Evolutionary conservation across 1,140 invertebrate genomes (phyloP).

Genomic region (Zaprionus lachaisei): DNA sequence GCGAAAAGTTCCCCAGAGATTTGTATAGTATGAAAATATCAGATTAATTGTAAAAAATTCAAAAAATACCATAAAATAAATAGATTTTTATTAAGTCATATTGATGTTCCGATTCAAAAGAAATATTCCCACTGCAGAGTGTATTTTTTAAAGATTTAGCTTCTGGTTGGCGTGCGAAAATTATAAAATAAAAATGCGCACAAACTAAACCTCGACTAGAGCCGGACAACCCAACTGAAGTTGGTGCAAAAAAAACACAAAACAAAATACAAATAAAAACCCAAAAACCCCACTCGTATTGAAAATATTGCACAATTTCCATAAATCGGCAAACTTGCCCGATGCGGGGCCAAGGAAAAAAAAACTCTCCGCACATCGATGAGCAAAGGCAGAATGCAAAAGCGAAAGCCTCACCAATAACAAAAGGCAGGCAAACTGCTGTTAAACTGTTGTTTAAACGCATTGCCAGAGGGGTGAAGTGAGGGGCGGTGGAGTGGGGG

Average conservation of each 20-base stretch:
- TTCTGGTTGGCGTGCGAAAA: constrained; percentile 2
- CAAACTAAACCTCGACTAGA: not conserved
- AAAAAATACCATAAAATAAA: not conserved
- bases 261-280: not conserved
- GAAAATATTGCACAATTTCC: constrained; percentile 77
- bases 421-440: constrained; percentile 78
- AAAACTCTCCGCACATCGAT: constrained; percentile 45
- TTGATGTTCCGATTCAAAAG: not conserved
- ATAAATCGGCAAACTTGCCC: constrained; percentile 59
- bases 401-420: constrained; percentile 75
- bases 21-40: not conserved
- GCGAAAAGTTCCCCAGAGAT: not conserved
- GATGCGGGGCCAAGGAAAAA: constrained; percentile 18
- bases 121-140: not conserved
- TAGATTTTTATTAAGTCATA: not conserved
- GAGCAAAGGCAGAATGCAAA: constrained; percentile 63
- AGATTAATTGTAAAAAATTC: not conserved
- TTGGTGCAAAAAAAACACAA: not conserved
- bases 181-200: constrained; percentile 20
- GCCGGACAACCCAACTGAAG: not conserved
- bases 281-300: constrained; percentile 10
- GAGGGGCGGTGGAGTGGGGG: not conserved
- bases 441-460: constrained; percentile 82
- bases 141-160: not conserved
- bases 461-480: constrained; percentile 51